Percentiles rank a stretch among this genome's conserved stretches.
phyloP scores from a whole-genome alignment of 2,797 vertebrate genomes.

The Gastrophryne carolinensis region DNA sequence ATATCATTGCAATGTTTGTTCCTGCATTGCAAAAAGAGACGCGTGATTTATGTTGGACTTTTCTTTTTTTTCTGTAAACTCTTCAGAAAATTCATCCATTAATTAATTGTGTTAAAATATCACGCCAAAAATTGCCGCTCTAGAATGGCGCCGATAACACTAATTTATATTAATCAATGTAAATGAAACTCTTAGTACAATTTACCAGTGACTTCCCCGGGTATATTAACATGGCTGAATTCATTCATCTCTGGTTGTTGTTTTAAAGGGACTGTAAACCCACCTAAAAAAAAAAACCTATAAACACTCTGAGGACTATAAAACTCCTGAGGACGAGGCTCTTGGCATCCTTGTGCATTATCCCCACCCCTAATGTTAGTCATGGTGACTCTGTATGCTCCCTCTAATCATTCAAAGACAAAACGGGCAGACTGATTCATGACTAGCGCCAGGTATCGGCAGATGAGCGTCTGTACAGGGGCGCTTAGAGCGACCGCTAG shows the following conservation, averaged over 20 bases:
- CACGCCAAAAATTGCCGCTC: conserved; percentile 4
- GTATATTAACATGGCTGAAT: conserved; percentile 19
- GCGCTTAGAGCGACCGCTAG: no score
- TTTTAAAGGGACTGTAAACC: no score
- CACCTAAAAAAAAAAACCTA: conserved; percentile 5
- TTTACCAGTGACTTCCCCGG: conserved; percentile 16
- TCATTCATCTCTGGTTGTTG: conserved; percentile 34
- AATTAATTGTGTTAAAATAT: conserved; percentile 46
- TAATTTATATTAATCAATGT: conserved; percentile 42
- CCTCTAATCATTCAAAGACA: no score
- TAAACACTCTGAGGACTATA: no score
- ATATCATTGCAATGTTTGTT: not conserved
- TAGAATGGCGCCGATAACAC: conserved; percentile 11
- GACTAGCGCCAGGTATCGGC: no score
- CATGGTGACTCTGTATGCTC: no score
- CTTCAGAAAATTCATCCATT: not conserved
- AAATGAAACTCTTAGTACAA: conserved; percentile 30
- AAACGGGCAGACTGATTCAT: no score
- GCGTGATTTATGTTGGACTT: conserved; percentile 11
- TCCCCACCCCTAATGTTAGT: no score
- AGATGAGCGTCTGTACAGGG: no score
- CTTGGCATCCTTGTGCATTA: no score
- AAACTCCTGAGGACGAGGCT: no score
- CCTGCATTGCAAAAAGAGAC: not conserved
- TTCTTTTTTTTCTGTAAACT: no score